phyloP scores from a whole-genome alignment of 2,888 invertebrate species.

The Drosophila emarginata region DNA sequence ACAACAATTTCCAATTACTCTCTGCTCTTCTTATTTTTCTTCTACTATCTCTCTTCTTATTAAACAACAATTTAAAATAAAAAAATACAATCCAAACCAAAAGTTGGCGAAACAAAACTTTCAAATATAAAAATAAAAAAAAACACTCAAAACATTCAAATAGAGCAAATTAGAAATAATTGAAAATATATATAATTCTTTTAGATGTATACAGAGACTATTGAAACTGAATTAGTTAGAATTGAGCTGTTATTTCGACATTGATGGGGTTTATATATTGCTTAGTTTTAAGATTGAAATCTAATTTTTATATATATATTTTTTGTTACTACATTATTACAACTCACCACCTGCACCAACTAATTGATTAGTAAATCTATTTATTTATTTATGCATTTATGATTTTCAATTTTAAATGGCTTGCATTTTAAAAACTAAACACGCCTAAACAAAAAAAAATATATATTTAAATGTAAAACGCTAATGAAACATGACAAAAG shows the following conservation, averaged over 20 bases:
- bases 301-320: slow-evolving; percentile 24
- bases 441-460: slow-evolving; percentile 49
- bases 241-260: background rate
- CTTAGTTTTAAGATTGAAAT: slow-evolving; percentile 22
- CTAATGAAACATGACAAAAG: slow-evolving; percentile 7
- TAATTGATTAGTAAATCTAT: slow-evolving; percentile 38
- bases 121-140: background rate
- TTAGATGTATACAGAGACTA: background rate
- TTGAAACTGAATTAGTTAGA: background rate
- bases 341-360: slow-evolving; percentile 66
- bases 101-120: background rate
- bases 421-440: slow-evolving; percentile 56
- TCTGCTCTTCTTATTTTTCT: slow-evolving; percentile 23
- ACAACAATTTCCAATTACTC: slow-evolving; percentile 39
- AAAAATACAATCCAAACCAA: background rate
- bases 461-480: slow-evolving; percentile 21
- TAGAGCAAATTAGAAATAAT: background rate
- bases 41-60: slow-evolving; percentile 17
- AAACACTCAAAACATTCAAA: slow-evolving; percentile 7
- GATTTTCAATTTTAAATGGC: slow-evolving; percentile 45
- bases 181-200: no score
- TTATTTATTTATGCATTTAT: slow-evolving; percentile 15
- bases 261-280: slow-evolving; percentile 1
- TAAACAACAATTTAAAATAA: slow-evolving; percentile 18
- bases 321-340: slow-evolving; percentile 47